phyloP scores from a whole-genome alignment of 2,113 vertebrate species.

The Turdus rufiventris region DNA sequence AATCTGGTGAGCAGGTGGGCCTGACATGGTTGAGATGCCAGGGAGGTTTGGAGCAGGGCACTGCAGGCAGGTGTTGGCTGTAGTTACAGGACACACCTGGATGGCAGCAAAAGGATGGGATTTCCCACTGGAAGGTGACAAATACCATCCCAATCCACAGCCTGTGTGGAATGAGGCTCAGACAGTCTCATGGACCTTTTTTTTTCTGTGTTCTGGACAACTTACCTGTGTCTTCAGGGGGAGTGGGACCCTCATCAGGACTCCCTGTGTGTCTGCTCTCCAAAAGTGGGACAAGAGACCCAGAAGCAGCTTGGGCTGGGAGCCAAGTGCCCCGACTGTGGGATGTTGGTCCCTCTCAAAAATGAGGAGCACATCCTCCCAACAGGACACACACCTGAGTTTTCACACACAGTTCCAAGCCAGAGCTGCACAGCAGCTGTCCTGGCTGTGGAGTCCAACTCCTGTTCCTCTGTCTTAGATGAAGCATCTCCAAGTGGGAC shows the following conservation, averaged over 20 bases:
- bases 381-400: neutral
- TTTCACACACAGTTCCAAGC: neutral
- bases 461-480: neutral
- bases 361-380: neutral
- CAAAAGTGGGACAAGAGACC: neutral
- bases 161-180: rapidly evolving
- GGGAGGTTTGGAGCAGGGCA: rapidly evolving
- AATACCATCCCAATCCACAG: neutral
- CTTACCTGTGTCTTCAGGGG: neutral
- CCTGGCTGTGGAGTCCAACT: neutral
- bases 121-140: neutral
- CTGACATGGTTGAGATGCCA: neutral
- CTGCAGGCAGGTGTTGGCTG: neutral
- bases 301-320: neutral
- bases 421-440: neutral
- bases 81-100: neutral
- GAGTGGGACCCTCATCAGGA: neutral
- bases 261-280: neutral
- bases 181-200: neutral
- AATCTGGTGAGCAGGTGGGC: neutral
- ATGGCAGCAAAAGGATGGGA: neutral
- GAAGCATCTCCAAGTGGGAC: neutral
- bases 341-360: neutral
- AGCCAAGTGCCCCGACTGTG: no score
- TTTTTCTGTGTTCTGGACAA: rapidly evolving